Conservation (phyloP, 2,113 vertebrate species). For the Azemiops feae region DNA sequence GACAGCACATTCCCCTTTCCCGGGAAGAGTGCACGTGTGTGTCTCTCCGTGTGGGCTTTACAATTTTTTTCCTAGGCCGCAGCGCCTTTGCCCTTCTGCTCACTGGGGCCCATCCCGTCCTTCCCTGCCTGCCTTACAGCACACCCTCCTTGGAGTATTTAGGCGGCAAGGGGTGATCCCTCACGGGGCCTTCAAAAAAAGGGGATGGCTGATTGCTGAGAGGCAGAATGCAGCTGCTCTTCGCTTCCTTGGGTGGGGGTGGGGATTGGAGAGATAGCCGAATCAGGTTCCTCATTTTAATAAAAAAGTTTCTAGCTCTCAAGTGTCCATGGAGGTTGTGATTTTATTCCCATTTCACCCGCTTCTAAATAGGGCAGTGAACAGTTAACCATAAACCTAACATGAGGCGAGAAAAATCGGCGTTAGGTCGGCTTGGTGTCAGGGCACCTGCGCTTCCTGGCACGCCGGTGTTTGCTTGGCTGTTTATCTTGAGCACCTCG, state of each 20-base stretch:
- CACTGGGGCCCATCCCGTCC: background rate
- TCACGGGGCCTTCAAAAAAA: background rate
- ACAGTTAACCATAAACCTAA: background rate
- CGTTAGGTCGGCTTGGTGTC: background rate
- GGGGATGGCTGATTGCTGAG: background rate
- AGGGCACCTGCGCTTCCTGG: background rate
- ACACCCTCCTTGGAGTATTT: no score
- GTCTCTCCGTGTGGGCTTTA: background rate
- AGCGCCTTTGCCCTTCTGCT: background rate
- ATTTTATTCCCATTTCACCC: background rate
- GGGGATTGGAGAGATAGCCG: background rate
- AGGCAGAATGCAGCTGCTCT: background rate
- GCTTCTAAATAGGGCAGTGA: background rate
- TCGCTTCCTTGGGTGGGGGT: background rate
- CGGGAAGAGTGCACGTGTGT: background rate
- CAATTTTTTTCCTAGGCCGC: background rate
- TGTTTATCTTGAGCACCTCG: background rate
- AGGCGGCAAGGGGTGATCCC: no score
- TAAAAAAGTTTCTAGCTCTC: background rate
- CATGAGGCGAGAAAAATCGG: background rate
- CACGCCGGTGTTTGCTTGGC: background rate
- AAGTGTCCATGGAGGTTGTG: background rate
- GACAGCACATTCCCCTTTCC: background rate
- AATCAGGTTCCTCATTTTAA: background rate
- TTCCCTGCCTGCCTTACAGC: background rate